phyloP scores from a whole-genome alignment of 2,888 invertebrate species.

The Kryphioiulus occultus region DNA sequence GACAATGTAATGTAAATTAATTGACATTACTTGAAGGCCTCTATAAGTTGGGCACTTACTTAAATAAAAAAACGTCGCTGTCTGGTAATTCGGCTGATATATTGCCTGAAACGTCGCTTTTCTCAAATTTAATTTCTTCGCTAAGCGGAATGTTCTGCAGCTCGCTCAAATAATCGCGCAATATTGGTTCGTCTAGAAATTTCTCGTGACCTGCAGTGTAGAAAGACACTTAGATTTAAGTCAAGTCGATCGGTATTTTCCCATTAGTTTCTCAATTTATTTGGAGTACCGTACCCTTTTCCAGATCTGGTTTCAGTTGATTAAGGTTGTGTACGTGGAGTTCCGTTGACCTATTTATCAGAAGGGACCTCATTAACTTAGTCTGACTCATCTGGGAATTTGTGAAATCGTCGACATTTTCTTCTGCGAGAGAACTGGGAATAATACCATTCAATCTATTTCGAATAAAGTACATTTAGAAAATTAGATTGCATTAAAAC shows the following conservation, averaged over 20 bases:
- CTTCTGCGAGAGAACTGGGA: not conserved
- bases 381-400: conserved; percentile 19
- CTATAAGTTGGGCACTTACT: not conserved
- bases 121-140: not conserved
- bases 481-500: not conserved
- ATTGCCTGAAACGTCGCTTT: not conserved
- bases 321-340: not conserved
- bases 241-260: not conserved
- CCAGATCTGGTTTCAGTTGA: not conserved
- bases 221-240: not conserved
- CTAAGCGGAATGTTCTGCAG: not conserved
- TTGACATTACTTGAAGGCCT: too few species aligned
- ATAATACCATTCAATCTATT: not conserved
- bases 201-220: not conserved
- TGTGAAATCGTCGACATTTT: not conserved
- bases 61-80: not conserved
- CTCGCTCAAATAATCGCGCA: not conserved
- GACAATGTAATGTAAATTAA: too few species aligned
- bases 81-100: not conserved
- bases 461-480: not conserved
- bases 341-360: not conserved
- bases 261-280: not conserved
- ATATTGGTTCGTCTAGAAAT: conserved; percentile 16
- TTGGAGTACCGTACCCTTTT: not conserved
- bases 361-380: not conserved